Percentiles rank a stretch among this genome's conserved stretches.
These are phyloP conservation scores for Ochropacha duplaris DNA, from an alignment of 2,888 invertebrate genomes.

Conservation along the genomic window DNA sequence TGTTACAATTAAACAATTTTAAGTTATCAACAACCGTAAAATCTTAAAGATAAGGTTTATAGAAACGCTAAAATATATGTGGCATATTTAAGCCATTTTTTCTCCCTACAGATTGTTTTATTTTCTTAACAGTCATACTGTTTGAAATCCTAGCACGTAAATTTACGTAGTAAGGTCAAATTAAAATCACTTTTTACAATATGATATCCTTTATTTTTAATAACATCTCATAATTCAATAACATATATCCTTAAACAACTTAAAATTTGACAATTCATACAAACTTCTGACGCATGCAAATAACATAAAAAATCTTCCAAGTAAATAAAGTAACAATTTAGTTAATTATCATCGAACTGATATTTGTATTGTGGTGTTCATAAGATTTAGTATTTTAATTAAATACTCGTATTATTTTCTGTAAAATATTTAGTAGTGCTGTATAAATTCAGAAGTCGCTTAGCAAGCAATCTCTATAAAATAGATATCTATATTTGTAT, in stretches of 20 bases:
- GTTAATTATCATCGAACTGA: constrained; percentile 28
- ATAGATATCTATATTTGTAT: not conserved
- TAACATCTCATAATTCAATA: constrained; percentile 61
- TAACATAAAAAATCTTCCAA: constrained; percentile 33
- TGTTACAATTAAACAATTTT: no score
- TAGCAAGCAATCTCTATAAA: not conserved
- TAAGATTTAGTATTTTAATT: constrained; percentile 20
- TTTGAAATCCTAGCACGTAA: not conserved
- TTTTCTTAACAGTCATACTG: no score
- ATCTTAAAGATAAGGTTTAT: no score
- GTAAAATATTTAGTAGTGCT: constrained; percentile 14
- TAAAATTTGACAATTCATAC: constrained; percentile 52
- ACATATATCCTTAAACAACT: constrained; percentile 58
- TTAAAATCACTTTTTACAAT: constrained; percentile 22
- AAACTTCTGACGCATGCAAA: constrained; percentile 55
- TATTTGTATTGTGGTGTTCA: constrained; percentile 47
- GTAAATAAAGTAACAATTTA: constrained; percentile 31
- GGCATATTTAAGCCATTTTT: no score
- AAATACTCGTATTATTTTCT: not conserved
- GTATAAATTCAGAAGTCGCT: constrained; percentile 20
- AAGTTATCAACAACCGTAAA: no score
- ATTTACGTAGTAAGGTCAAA: constrained; percentile 5
- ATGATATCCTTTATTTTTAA: constrained; percentile 58
- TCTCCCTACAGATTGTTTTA: no score
- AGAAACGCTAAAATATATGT: no score